Percentiles rank a stretch among this genome's conserved stretches.
Evolutionary conservation across 1,140 invertebrate species (phyloP).

Genomic region (Drosophila ananassae): DNA sequence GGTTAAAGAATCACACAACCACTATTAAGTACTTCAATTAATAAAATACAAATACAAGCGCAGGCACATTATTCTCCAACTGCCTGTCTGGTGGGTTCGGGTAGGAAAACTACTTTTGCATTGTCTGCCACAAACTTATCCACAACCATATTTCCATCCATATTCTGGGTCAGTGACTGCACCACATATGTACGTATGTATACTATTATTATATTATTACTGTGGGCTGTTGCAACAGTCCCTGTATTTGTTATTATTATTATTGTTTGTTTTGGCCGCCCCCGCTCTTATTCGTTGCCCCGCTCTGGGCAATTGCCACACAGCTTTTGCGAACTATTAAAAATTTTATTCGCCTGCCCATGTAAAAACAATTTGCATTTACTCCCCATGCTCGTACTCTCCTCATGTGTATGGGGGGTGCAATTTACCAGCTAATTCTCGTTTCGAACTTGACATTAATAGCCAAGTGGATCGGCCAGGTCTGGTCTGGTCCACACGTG

Average conservation of each 20-base stretch:
- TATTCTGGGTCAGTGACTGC: conserved; percentile 78
- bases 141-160: conserved; percentile 9
- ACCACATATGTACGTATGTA: conserved; percentile 22
- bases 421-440: conserved; percentile 65
- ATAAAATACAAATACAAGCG: conserved; percentile 35
- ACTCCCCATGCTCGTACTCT: conserved; percentile 1
- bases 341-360: conserved; percentile 52
- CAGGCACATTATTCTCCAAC: conserved; percentile 1
- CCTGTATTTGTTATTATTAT: conserved; percentile 52
- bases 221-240: conserved; percentile 29
- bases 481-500: conserved; percentile 43
- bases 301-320: conserved; percentile 53
- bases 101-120: conserved; percentile 72
- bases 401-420: conserved; percentile 9
- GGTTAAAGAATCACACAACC: conserved; percentile 63
- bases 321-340: conserved; percentile 62
- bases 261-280: conserved; percentile 11
- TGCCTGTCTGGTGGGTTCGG: background rate
- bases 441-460: conserved; percentile 77
- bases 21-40: conserved; percentile 57
- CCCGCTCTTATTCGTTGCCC: conserved; percentile 22
- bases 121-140: conserved; percentile 19
- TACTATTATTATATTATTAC: conserved; percentile 51
- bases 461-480: conserved; percentile 37
- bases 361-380: conserved; percentile 75